Evolutionary conservation across 2,797 vertebrate species (phyloP).

Genomic region (Capromys pilorides): DNA sequence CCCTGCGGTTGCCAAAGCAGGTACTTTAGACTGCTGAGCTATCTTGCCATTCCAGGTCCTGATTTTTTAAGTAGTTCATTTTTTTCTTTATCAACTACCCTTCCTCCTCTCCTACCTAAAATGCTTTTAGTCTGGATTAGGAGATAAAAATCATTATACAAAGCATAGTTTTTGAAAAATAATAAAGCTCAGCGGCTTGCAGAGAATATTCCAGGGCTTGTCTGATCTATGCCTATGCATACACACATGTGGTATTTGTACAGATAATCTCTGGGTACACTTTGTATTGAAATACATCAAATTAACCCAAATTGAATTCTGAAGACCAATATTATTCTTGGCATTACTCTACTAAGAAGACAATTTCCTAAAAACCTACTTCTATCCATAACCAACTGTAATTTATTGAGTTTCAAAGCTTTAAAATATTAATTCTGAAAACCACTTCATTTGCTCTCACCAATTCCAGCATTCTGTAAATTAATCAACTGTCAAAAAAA

Average conservation of each 20-base stretch:
- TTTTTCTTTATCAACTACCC: not conserved
- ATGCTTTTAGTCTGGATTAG: slow-evolving; percentile 60
- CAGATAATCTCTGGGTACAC: slow-evolving; percentile 78
- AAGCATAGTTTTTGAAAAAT: slow-evolving; percentile 64
- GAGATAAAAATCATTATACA: not conserved
- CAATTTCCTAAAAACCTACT: slow-evolving; percentile 67
- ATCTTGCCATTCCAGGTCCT: not conserved
- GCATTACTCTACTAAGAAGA: slow-evolving; percentile 74
- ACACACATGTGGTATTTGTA: slow-evolving; percentile 66
- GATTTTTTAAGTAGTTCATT: slow-evolving; percentile 9
- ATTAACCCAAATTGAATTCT: slow-evolving; percentile 74
- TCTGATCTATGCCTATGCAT: slow-evolving; percentile 54
- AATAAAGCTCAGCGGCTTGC: slow-evolving; percentile 70
- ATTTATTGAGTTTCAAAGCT: slow-evolving; percentile 68
- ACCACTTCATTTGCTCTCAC: slow-evolving; percentile 49
- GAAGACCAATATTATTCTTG: slow-evolving; percentile 67
- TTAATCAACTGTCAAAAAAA: slow-evolving; percentile 69
- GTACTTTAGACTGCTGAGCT: too few relatives aligned
- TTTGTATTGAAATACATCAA: slow-evolving; percentile 71
- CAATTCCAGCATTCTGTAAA: slow-evolving; percentile 62
- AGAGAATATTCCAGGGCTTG: slow-evolving; percentile 69
- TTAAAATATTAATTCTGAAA: slow-evolving; percentile 71
- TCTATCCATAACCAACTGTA: slow-evolving; percentile 41
- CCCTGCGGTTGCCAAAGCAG: too few relatives aligned
- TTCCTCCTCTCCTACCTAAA: slow-evolving; percentile 14